Evolutionary conservation across 2,888 invertebrate genomes (phyloP).

Genomic region (Polia nebulosa): DNA sequence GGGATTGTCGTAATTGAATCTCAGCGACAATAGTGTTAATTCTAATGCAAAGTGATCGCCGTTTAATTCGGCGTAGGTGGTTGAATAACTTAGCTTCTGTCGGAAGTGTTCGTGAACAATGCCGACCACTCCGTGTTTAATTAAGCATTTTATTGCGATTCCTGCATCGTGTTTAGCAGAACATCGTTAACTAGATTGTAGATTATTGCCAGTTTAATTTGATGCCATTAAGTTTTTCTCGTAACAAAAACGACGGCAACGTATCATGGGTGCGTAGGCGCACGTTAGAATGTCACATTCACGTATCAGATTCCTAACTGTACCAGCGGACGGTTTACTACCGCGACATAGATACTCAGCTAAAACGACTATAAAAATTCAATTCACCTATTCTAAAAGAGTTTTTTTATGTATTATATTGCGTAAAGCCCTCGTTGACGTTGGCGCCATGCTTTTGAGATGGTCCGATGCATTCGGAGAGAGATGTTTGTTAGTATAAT

Average conservation of each 20-base stretch:
- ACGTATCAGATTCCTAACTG: constrained; percentile 86
- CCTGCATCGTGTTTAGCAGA: constrained; percentile 59
- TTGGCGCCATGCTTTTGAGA: constrained; percentile 78
- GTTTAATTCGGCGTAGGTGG: constrained; percentile 82
- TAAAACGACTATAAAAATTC: constrained; percentile 83
- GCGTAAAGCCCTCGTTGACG: constrained; percentile 71
- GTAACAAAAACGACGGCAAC: constrained; percentile 63
- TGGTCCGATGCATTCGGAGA: constrained; percentile 69
- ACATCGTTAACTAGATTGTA: constrained; percentile 48
- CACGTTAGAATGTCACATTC: constrained; percentile 68
- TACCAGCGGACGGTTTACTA: constrained; percentile 75
- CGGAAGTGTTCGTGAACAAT: constrained; percentile 78
- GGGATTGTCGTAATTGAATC: constrained; percentile 72
- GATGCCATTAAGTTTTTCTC: constrained; percentile 67
- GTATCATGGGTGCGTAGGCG: constrained; percentile 69
- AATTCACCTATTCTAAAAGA: constrained; percentile 76
- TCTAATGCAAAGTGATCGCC: constrained; percentile 80
- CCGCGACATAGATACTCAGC: constrained; percentile 78
- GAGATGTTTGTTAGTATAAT: constrained; percentile 56
- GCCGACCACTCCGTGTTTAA: constrained; percentile 67
- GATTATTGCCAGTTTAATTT: constrained; percentile 65
- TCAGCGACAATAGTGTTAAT: constrained; percentile 73
- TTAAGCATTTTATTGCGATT: constrained; percentile 70
- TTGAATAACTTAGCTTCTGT: constrained; percentile 78
- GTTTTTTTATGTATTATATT: constrained; percentile 74